Conservation (phyloP, 2,113 vertebrate species). For the Xyliphius kryptos region DNA sequence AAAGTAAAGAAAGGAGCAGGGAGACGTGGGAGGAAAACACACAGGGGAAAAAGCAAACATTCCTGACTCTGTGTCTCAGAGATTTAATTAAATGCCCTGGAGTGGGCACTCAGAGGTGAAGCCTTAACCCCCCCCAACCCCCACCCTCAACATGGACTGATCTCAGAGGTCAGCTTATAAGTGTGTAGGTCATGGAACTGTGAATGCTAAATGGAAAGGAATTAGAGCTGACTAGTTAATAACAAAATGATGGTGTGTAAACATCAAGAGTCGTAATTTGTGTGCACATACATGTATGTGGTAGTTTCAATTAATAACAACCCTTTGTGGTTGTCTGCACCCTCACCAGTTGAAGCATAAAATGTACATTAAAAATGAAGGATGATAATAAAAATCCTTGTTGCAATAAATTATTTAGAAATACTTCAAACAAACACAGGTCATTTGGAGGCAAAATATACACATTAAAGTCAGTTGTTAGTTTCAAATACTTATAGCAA, state of each 20-base stretch:
- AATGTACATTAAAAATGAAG: no score
- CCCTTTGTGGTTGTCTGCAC: no score
- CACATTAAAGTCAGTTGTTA: no score
- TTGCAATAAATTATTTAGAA: no score
- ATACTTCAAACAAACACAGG: no score
- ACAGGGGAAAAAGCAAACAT: slow-evolving; percentile 70
- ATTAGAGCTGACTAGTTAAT: slow-evolving; percentile 21
- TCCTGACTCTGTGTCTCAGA: slow-evolving; percentile 72
- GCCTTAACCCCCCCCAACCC: slow-evolving; percentile 37
- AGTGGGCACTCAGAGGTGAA: slow-evolving; percentile 51
- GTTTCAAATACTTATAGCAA: no score
- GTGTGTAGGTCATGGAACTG: slow-evolving; percentile 53
- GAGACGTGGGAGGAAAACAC: slow-evolving; percentile 11
- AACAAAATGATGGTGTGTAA: slow-evolving; percentile 21
- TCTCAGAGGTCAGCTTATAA: slow-evolving; percentile 47
- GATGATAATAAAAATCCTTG: no score
- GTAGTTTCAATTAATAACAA: no score
- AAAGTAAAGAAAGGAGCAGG: slow-evolving; percentile 54
- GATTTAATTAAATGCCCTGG: slow-evolving; percentile 79
- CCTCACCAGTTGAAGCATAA: no score
- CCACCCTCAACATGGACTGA: slow-evolving; percentile 45
- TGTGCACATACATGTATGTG: no score
- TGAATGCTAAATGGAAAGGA: slow-evolving; percentile 46
- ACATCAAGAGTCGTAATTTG: neutral
- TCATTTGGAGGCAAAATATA: no score